Conservation (phyloP, 2,113 vertebrate species). For the Nothocercus nigrocapillus region DNA sequence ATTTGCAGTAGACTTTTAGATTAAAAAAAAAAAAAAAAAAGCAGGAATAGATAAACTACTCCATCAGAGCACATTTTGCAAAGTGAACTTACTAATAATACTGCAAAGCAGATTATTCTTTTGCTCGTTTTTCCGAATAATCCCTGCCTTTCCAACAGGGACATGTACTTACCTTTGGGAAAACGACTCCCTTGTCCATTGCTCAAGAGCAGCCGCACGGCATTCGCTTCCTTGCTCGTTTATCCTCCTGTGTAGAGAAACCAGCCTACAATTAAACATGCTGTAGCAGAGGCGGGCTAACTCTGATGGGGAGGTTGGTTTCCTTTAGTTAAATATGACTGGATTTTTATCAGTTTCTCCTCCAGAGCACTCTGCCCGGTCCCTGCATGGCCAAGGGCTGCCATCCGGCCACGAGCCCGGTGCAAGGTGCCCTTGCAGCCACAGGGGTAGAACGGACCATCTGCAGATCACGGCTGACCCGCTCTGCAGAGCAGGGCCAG, state of each 20-base stretch:
- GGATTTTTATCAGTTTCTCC: neutral
- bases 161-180: neutral
- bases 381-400: neutral
- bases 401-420: no score
- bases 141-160: neutral
- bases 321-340: slow-evolving; percentile 25
- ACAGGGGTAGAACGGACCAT: neutral
- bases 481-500: neutral
- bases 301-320: neutral
- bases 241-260: neutral
- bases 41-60: neutral
- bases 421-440: neutral
- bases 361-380: neutral
- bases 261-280: slow-evolving; percentile 34
- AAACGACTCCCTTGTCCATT: neutral
- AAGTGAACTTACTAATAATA: neutral
- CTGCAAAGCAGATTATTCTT: neutral
- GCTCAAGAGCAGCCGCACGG: neutral
- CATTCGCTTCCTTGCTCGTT: neutral
- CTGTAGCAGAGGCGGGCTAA: neutral
- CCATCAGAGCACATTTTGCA: neutral
- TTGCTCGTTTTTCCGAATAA: neutral
- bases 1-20: neutral
- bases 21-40: neutral
- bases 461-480: neutral